Conservation (phyloP, 2,113 vertebrate species). For the Atherinomorus stipes region DNA sequence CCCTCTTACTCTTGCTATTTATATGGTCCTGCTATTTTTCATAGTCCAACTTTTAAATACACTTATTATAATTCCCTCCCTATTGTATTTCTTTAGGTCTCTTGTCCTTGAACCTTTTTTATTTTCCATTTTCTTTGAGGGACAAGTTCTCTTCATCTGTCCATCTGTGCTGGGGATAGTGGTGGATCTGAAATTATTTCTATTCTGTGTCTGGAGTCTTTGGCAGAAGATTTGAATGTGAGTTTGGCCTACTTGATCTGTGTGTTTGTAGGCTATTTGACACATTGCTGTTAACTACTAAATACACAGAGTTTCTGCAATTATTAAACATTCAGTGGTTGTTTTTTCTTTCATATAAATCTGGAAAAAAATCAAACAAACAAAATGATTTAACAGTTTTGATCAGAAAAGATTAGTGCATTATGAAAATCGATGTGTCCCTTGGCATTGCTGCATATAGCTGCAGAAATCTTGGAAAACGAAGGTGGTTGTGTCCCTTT, state of each 20-base stretch:
- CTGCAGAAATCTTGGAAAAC: no score
- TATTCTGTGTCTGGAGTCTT: not conserved
- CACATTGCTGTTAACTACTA: not conserved
- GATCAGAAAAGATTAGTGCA: no score
- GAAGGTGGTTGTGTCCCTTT: no score
- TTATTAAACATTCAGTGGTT: not conserved
- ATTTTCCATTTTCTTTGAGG: slow-evolving; percentile 15
- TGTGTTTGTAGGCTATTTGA: slow-evolving; percentile 2
- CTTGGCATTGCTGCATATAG: no score
- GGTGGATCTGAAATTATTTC: not conserved
- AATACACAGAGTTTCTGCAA: not conserved
- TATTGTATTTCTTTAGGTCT: slow-evolving; percentile 20
- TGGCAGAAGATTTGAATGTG: not conserved
- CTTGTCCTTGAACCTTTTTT: slow-evolving; percentile 6
- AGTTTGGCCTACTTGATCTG: slow-evolving; percentile 11
- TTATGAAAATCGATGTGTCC: no score
- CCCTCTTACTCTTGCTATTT: slow-evolving; percentile 21
- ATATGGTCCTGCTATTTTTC: slow-evolving; percentile 12
- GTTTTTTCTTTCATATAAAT: not conserved
- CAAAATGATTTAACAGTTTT: no score
- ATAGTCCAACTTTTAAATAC: slow-evolving; percentile 16
- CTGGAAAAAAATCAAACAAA: not conserved
- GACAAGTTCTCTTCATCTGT: slow-evolving; percentile 23
- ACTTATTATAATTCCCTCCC: slow-evolving; percentile 15
- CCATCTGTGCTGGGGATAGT: slow-evolving; percentile 34